These are phyloP conservation scores for Zosterops lateralis DNA, from an alignment of 2,113 vertebrate species.

Conservation along the genomic window DNA sequence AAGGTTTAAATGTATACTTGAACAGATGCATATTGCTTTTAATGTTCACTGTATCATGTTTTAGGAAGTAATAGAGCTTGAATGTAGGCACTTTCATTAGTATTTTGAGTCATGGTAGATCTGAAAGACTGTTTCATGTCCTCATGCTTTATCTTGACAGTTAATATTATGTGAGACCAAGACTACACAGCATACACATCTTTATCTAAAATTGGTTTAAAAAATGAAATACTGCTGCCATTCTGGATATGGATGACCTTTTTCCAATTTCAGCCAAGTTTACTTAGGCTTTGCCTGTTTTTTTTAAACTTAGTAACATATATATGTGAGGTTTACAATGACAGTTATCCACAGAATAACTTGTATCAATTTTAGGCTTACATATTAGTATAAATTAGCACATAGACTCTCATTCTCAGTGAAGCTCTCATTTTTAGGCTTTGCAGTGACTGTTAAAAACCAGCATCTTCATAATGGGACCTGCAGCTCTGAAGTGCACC, in stretches of 20 bases:
- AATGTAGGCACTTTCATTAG: not conserved
- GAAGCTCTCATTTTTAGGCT: not conserved
- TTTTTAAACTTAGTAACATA: not conserved
- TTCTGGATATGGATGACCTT: not conserved
- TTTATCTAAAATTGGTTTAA: constrained; percentile 36
- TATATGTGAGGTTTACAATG: not conserved
- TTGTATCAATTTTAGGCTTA: not conserved
- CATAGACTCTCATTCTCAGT: not conserved
- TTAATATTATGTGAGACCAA: not conserved
- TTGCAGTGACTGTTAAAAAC: not conserved
- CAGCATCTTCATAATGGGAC: not conserved
- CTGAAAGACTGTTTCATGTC: not conserved
- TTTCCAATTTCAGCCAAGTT: not conserved
- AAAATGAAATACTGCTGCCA: not conserved
- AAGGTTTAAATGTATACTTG: not conserved
- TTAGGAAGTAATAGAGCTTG: not conserved
- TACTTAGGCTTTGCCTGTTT: not conserved
- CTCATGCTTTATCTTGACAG: constrained; percentile 4
- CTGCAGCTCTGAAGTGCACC: not conserved
- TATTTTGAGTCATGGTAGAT: not conserved
- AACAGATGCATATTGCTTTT: not conserved
- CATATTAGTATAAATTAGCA: not conserved
- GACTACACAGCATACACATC: not conserved
- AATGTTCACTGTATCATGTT: not conserved
- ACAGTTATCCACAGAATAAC: not conserved